Percentiles rank a stretch among this genome's conserved stretches.
These are phyloP conservation scores for Epistrophe grossulariae DNA, from an alignment of 2,888 invertebrate species.

Conservation along the genomic window DNA sequence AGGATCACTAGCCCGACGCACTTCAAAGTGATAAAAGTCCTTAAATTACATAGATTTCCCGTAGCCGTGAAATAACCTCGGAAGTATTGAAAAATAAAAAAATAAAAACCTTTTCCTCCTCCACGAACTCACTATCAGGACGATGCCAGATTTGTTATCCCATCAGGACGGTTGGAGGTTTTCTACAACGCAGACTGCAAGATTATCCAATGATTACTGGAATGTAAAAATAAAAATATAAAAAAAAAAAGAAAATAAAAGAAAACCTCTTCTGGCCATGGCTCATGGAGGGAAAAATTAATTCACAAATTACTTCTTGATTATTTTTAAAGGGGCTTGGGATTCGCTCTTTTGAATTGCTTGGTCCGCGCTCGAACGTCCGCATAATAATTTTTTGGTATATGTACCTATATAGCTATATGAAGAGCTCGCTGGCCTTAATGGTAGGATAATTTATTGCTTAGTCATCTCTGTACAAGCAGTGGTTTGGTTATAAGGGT, in stretches of 20 bases:
- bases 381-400: neutral
- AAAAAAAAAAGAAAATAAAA: neutral
- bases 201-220: conserved; percentile 69
- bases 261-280: conserved; percentile 19
- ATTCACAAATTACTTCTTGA: conserved; percentile 75
- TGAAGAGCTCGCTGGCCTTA: conserved; percentile 34
- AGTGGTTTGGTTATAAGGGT: conserved; percentile 14
- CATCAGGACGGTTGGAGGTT: neutral
- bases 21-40: conserved; percentile 60
- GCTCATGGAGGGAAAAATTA: conserved; percentile 60
- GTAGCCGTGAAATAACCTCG: conserved; percentile 39
- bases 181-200: conserved; percentile 32
- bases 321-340: conserved; percentile 72
- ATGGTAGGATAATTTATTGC: conserved; percentile 45
- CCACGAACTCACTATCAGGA: neutral
- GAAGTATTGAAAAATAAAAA: conserved; percentile 38
- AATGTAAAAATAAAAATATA: conserved; percentile 39
- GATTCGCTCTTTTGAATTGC: conserved; percentile 67
- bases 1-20: conserved; percentile 2
- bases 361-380: conserved; percentile 4
- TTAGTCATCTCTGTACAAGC: conserved; percentile 22
- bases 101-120: conserved; percentile 19
- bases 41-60: conserved; percentile 57
- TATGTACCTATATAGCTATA: neutral
- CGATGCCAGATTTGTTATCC: conserved; percentile 38